A percentile compares a stretch with the other conserved stretches of the same genome.
phyloP scores from a whole-genome alignment of 2,113 vertebrate species.

The Octodon degus region DNA sequence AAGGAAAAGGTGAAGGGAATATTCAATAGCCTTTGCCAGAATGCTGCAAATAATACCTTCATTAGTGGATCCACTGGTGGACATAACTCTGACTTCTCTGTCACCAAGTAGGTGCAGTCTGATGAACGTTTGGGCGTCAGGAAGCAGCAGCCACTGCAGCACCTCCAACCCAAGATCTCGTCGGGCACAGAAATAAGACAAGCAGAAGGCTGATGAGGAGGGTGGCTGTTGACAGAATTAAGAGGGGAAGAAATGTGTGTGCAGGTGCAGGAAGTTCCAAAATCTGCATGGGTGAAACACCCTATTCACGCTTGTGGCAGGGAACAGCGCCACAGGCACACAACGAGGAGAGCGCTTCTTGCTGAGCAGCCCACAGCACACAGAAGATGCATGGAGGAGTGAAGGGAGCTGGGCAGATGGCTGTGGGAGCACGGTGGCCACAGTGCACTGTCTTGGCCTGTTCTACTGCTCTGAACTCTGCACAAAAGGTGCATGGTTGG shows the following conservation, averaged over 20 bases:
- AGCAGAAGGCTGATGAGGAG: fast-evolving
- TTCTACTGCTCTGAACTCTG: background rate
- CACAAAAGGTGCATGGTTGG: too few relatives aligned
- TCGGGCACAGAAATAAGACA: background rate
- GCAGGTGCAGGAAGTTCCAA: background rate
- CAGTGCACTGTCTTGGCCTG: fast-evolving
- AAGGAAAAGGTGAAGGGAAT: background rate
- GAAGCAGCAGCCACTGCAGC: background rate
- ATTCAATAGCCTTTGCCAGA: background rate
- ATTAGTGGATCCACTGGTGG: background rate
- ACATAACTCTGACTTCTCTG: background rate
- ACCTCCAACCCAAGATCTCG: background rate
- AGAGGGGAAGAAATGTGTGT: background rate
- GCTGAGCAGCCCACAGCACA: fast-evolving
- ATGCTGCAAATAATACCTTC: background rate
- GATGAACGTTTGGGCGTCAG: background rate
- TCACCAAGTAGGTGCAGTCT: background rate
- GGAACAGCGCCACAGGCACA: background rate
- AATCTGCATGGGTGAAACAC: fast-evolving
- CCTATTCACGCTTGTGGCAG: background rate
- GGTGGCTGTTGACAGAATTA: background rate
- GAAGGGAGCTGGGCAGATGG: too few relatives aligned
- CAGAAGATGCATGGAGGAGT: background rate
- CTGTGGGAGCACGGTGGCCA: fast-evolving
- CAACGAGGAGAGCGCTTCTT: background rate